These are phyloP conservation scores for Drosophila trapezifrons DNA, from an alignment of 1,140 invertebrate species.

Conservation along the genomic window DNA sequence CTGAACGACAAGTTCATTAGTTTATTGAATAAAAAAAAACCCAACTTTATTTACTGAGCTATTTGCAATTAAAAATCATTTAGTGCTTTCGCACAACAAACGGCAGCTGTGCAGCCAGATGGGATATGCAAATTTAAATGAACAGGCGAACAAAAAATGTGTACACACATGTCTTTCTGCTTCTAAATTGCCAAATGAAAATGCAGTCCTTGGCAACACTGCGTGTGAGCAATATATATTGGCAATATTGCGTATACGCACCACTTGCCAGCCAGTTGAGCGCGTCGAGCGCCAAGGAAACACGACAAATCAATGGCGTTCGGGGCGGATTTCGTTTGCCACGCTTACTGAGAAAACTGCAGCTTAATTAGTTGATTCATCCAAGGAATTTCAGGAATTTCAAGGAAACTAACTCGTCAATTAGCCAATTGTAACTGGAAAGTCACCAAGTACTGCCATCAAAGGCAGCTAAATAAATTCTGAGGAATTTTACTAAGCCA, in stretches of 20 bases:
- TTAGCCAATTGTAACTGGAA: conserved; percentile 4
- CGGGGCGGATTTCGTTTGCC: too few species aligned
- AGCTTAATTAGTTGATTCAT: conserved; percentile 1
- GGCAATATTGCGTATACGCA: conserved; percentile 25
- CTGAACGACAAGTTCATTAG: too few species aligned
- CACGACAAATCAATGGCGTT: background rate
- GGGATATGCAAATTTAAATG: conserved; percentile 34
- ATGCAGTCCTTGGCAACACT: conserved; percentile 1
- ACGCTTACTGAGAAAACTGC: background rate
- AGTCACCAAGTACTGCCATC: background rate
- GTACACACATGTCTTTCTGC: conserved; percentile 3
- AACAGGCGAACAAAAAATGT: conserved; percentile 6
- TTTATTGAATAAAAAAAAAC: too few species aligned
- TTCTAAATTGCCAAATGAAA: conserved; percentile 25
- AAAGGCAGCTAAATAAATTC: background rate
- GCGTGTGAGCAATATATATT: conserved; percentile 25
- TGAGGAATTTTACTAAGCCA: background rate
- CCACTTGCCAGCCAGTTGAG: conserved; percentile 18
- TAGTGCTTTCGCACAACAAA: conserved; percentile 17
- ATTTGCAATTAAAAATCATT: conserved; percentile 50
- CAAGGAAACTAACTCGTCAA: too few species aligned
- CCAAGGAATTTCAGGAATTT: background rate
- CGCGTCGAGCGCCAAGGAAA: background rate
- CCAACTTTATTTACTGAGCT: conserved; percentile 1
- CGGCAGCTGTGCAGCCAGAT: conserved; percentile 24